A percentile compares a stretch with the other conserved stretches of the same genome.
phyloP scores from a whole-genome alignment of 1,140 invertebrate genomes.

The Bombus cullumanus region DNA sequence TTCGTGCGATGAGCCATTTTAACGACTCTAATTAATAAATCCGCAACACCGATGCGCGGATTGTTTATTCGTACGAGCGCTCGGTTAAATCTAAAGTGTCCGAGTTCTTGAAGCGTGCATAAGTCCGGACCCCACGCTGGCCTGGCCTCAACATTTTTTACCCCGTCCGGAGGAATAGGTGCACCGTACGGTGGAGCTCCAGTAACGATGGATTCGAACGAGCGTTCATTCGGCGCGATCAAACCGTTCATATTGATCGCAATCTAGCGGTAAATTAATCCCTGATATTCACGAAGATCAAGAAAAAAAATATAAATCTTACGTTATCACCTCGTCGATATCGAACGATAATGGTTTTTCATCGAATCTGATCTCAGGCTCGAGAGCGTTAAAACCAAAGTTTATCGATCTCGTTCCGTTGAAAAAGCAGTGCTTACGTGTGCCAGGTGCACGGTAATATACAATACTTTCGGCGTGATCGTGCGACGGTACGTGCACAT shows the following conservation, averaged over 20 bases:
- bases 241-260: not conserved
- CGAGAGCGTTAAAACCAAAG: not conserved
- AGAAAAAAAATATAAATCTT: not conserved
- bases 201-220: slow-evolving; percentile 72
- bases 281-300: not conserved
- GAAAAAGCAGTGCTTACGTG: not conserved
- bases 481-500: not conserved
- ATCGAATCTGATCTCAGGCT: not conserved
- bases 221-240: slow-evolving; percentile 38
- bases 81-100: slow-evolving; percentile 66
- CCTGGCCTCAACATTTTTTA: slow-evolving; percentile 74
- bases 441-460: not conserved
- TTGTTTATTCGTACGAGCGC: slow-evolving; percentile 64
- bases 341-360: not conserved
- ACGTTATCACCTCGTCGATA: not conserved
- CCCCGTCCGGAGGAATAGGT: slow-evolving; percentile 66
- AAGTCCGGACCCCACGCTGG: slow-evolving; percentile 73
- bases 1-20: not conserved
- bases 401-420: slow-evolving; percentile 3
- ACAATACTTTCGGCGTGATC: not conserved
- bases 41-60: slow-evolving; percentile 29
- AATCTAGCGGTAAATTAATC: not conserved
- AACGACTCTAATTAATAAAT: slow-evolving; percentile 54
- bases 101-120: slow-evolving; percentile 72
- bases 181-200: slow-evolving; percentile 60